Evolutionary conservation across 2,888 invertebrate genomes (phyloP).

Genomic region (Hyalella azteca): DNA sequence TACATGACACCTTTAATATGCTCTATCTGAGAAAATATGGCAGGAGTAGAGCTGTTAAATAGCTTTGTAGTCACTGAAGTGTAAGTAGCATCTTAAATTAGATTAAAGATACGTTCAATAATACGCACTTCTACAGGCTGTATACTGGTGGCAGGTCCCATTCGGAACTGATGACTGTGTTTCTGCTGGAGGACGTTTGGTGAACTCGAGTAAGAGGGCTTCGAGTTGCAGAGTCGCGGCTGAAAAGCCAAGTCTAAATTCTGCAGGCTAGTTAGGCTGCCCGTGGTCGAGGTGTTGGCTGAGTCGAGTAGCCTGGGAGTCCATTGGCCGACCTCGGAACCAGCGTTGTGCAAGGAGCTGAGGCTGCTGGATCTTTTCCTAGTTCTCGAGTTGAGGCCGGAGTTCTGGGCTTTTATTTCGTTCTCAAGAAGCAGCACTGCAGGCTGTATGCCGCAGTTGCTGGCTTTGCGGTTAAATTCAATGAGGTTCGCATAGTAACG

Average conservation of each 20-base stretch:
- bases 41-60: no score
- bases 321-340: slow-evolving; percentile 10
- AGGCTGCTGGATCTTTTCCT: slow-evolving; percentile 52
- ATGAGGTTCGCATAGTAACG: slow-evolving; percentile 52
- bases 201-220: not conserved
- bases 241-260: slow-evolving; percentile 17
- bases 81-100: no score
- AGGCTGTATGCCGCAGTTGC: slow-evolving; percentile 42
- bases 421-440: slow-evolving; percentile 42
- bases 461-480: slow-evolving; percentile 56
- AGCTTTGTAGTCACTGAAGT: no score
- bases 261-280: slow-evolving; percentile 52
- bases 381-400: not conserved
- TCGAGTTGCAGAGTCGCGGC: not conserved
- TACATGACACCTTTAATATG: no score
- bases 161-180: not conserved
- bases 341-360: slow-evolving; percentile 36
- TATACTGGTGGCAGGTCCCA: not conserved
- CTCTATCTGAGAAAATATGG: no score
- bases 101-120: no score
- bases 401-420: slow-evolving; percentile 37
- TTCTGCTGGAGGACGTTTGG: not conserved
- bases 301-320: slow-evolving; percentile 39
- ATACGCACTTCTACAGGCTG: not conserved
- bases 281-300: slow-evolving; percentile 43